A percentile compares a stretch with the other conserved stretches of the same genome.
Conservation (phyloP, 2,888 invertebrate genomes). For the Athalia rosae region DNA sequence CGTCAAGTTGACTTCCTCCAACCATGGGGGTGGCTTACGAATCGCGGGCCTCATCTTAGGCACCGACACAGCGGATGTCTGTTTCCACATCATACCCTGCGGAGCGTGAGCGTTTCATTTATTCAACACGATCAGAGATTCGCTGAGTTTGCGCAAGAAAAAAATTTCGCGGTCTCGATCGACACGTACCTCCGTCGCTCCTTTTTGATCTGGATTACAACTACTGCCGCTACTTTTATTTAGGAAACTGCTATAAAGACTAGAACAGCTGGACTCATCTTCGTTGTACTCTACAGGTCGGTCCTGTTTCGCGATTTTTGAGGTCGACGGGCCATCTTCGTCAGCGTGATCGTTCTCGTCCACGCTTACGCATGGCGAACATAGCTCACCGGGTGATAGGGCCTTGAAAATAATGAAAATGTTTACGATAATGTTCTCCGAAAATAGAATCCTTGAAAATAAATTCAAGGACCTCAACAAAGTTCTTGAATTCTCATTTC, state of each 20-base stretch:
- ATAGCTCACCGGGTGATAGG: slow-evolving; percentile 58
- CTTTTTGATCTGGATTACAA: slow-evolving; percentile 59
- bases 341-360: slow-evolving; percentile 61
- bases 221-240: slow-evolving; percentile 65
- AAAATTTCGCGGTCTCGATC: slow-evolving; percentile 30
- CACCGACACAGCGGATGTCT: not conserved
- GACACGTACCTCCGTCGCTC: slow-evolving; percentile 18
- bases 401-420: slow-evolving; percentile 52
- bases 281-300: slow-evolving; percentile 56
- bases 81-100: slow-evolving; percentile 9
- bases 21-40: slow-evolving; percentile 79
- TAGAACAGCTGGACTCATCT: slow-evolving; percentile 68
- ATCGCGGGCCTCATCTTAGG: slow-evolving; percentile 49
- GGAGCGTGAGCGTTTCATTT: not conserved
- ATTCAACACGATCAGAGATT: not conserved
- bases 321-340: slow-evolving; percentile 48
- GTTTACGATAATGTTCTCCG: too few species aligned
- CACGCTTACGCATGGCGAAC: slow-evolving; percentile 63
- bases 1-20: slow-evolving; percentile 80
- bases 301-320: slow-evolving; percentile 49
- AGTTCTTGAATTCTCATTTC: not conserved
- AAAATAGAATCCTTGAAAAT: too few species aligned
- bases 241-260: slow-evolving; percentile 69
- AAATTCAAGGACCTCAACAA: too few species aligned
- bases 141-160: slow-evolving; percentile 7